A percentile compares a stretch with the other conserved stretches of the same genome.
These are phyloP conservation scores for Conchocele bisecta DNA, from an alignment of 2,888 invertebrate species.

Conservation along the genomic window DNA sequence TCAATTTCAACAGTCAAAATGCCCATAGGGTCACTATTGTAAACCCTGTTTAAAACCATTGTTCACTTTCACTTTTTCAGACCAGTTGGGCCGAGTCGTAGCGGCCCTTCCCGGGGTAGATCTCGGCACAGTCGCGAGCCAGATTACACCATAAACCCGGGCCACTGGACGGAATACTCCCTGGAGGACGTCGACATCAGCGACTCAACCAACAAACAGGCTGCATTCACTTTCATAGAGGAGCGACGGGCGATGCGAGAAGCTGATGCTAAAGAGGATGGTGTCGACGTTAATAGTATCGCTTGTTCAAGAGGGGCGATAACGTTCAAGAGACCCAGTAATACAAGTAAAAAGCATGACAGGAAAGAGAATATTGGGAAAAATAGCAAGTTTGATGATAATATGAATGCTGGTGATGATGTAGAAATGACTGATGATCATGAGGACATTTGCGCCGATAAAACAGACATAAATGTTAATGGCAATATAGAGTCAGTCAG, in stretches of 20 bases:
- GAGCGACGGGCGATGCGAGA: slow-evolving; percentile 82
- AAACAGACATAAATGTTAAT: slow-evolving; percentile 4
- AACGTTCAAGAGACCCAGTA: slow-evolving; percentile 58
- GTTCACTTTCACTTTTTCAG: too few relatives aligned
- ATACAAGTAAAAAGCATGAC: background rate
- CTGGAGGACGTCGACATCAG: slow-evolving; percentile 93
- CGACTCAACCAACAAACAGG: slow-evolving; percentile 89
- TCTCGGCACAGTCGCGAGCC: slow-evolving; percentile 51
- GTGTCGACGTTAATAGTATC: slow-evolving; percentile 47
- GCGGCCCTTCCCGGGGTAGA: too few relatives aligned
- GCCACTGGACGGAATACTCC: slow-evolving; percentile 92
- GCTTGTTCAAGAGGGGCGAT: slow-evolving; percentile 71
- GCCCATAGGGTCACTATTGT: too few relatives aligned
- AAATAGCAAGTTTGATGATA: background rate
- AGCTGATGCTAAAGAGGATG: slow-evolving; percentile 37
- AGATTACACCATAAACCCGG: slow-evolving; percentile 88
- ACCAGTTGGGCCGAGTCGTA: too few relatives aligned
- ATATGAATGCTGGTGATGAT: slow-evolving; percentile 13
- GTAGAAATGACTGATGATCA: background rate
- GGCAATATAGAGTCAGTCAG: background rate
- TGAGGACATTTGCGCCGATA: too few relatives aligned
- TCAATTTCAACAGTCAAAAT: too few relatives aligned
- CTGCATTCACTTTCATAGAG: slow-evolving; percentile 91
- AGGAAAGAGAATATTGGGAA: slow-evolving; percentile 15
- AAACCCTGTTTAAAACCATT: too few relatives aligned